Evolutionary conservation across 2,113 vertebrate species (phyloP).

Genomic region (Xiphias gladius): DNA sequence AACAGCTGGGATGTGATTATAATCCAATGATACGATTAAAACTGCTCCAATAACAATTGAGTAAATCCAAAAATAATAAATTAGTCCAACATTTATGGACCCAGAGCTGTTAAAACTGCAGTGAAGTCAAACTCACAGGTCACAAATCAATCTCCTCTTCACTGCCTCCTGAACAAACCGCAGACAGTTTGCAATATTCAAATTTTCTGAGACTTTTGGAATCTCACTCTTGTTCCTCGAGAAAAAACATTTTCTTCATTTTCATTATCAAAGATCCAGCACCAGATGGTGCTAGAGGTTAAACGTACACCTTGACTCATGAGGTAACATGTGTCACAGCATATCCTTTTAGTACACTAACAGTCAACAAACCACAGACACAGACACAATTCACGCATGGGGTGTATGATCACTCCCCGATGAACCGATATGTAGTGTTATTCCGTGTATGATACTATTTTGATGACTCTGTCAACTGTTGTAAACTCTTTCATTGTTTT

Average conservation of each 20-base stretch:
- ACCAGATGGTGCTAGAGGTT: slow-evolving; percentile 64
- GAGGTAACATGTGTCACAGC: neutral
- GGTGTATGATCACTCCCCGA: neutral
- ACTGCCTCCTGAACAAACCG: neutral
- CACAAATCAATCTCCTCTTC: neutral
- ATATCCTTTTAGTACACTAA: too few species aligned
- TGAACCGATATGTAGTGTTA: neutral
- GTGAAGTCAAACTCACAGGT: too few species aligned
- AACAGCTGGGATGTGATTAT: neutral
- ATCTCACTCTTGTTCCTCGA: too few species aligned
- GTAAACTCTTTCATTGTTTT: neutral
- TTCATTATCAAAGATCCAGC: slow-evolving; percentile 18
- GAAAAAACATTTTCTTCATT: neutral
- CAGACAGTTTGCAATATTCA: too few species aligned
- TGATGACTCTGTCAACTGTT: neutral
- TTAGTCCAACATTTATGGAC: neutral
- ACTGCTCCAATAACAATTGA: neutral
- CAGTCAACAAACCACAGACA: too few species aligned
- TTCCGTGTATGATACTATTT: neutral
- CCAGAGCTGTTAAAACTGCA: neutral
- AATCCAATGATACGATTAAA: neutral
- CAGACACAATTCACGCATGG: too few species aligned
- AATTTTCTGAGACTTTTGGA: too few species aligned
- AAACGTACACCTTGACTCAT: neutral
- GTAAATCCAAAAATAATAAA: neutral